Conservation (phyloP, 2,888 invertebrate species). For the Alcis repandata region DNA sequence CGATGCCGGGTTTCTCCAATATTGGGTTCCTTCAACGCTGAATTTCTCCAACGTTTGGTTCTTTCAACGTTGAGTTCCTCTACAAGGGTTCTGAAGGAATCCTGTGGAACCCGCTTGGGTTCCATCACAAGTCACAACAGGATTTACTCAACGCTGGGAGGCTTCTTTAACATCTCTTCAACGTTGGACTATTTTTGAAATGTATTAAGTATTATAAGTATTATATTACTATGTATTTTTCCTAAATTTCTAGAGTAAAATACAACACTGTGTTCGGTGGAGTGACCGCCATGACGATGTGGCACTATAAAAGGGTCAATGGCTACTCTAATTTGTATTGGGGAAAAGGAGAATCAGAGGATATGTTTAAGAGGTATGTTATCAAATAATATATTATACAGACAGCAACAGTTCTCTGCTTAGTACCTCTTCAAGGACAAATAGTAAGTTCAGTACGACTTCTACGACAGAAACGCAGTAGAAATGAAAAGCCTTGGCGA, state of each 20-base stretch:
- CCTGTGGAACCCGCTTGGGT: too few species aligned
- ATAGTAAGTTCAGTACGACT: too few species aligned
- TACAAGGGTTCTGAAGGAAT: neutral
- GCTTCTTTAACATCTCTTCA: too few species aligned
- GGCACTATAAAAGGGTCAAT: conserved; percentile 93
- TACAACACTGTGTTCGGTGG: conserved; percentile 91
- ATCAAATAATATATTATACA: too few species aligned
- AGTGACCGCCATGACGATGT: conserved; percentile 93
- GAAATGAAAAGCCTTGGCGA: too few species aligned
- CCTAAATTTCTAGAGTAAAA: neutral
- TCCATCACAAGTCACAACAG: too few species aligned
- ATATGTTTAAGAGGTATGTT: conserved; percentile 92
- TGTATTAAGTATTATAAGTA: neutral
- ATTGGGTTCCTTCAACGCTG: neutral
- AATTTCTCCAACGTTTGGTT: neutral
- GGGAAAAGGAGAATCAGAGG: conserved; percentile 98
- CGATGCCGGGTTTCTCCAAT: neutral
- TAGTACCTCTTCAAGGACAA: too few species aligned
- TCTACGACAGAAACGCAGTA: too few species aligned
- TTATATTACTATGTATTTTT: neutral
- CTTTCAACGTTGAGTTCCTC: too few species aligned
- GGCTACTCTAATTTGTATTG: conserved; percentile 96
- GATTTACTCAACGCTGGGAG: too few species aligned
- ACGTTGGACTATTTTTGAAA: too few species aligned
- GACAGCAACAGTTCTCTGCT: too few species aligned